A percentile compares a stretch with the other conserved stretches of the same genome.
Conservation (phyloP, 2,113 vertebrate species). For the Pica pica region DNA sequence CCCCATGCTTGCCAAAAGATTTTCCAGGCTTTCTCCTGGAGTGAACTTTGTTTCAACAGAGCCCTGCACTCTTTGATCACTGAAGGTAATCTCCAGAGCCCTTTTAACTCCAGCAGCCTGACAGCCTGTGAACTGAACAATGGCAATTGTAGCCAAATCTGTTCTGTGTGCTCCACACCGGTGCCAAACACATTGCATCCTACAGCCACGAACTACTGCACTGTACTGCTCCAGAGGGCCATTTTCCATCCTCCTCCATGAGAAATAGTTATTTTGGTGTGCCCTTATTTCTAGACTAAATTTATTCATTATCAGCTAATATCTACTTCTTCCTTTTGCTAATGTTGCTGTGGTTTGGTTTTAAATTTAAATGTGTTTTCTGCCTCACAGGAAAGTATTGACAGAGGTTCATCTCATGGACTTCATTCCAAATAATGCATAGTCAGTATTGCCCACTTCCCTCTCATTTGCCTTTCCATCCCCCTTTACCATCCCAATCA, state of each 20-base stretch:
- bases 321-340: neutral
- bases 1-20: neutral
- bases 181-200: neutral
- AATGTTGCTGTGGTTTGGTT: neutral
- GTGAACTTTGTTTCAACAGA: neutral
- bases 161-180: accelerated
- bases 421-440: neutral
- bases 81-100: constrained; percentile 13
- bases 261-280: neutral
- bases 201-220: neutral
- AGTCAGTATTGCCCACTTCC: neutral
- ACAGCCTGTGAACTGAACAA: neutral
- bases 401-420: neutral
- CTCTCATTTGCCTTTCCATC: neutral
- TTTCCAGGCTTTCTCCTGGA: neutral
- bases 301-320: neutral
- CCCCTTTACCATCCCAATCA: neutral
- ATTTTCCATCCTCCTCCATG: neutral
- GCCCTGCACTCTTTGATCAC: neutral
- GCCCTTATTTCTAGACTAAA: neutral
- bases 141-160: neutral
- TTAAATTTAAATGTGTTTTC: neutral
- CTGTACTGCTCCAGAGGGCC: neutral
- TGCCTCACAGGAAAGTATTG: neutral
- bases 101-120: neutral